Evolutionary conservation across 1,140 invertebrate species (phyloP).

Genomic region (Stegodyphus mimosarum): DNA sequence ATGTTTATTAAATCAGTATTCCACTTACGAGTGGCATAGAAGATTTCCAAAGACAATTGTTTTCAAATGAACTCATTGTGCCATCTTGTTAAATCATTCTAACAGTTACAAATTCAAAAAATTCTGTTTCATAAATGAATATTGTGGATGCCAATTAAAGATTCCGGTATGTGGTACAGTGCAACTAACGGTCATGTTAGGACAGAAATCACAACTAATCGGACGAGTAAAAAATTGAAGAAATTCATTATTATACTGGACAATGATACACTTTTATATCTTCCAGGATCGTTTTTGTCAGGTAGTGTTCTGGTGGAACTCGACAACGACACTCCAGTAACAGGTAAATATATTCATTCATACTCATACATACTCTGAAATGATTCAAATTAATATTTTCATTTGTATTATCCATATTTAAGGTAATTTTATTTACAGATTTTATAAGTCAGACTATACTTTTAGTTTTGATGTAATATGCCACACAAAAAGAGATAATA

Average conservation of each 20-base stretch:
- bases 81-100: too few species aligned
- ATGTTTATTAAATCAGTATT: too few species aligned
- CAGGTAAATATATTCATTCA: slow-evolving; percentile 74
- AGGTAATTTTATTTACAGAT: neutral
- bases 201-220: slow-evolving; percentile 1
- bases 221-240: slow-evolving; percentile 75
- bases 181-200: slow-evolving; percentile 36
- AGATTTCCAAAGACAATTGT: too few species aligned
- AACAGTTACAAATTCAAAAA: too few species aligned
- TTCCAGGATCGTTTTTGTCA: slow-evolving; percentile 88
- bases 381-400: neutral
- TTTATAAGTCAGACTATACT: too few species aligned
- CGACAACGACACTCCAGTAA: slow-evolving; percentile 88
- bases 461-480: too few species aligned
- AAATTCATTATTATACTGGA: slow-evolving; percentile 95
- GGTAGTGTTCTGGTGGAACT: slow-evolving; percentile 90
- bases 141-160: too few species aligned
- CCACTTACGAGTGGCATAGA: too few species aligned
- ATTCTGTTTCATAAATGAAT: too few species aligned
- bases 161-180: slow-evolving; percentile 58
- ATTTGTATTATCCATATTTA: neutral
- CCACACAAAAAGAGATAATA: too few species aligned
- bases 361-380: neutral
- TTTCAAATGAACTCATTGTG: too few species aligned
- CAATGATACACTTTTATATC: slow-evolving; percentile 91